Conservation (phyloP, 2,797 vertebrate genomes). For the Heliangelus exortis region DNA sequence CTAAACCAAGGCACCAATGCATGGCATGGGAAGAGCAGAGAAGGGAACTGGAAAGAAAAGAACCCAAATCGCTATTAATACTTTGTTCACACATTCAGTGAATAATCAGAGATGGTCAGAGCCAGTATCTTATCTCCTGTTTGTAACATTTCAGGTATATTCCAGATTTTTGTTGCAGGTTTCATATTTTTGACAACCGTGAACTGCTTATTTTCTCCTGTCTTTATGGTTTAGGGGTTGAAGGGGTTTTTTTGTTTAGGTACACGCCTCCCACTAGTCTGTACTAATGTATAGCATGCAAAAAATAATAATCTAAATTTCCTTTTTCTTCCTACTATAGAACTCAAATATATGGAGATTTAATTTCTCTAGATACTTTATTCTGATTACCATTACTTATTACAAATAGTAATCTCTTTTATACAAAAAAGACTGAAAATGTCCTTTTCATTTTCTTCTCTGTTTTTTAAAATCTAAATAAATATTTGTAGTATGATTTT, state of each 20-base stretch:
- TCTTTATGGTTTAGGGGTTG: neutral
- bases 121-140: neutral
- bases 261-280: neutral
- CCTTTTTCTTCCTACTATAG: neutral
- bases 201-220: neutral
- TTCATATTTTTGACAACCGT: neutral
- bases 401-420: neutral
- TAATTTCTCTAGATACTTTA: neutral
- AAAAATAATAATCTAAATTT: neutral
- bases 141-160: neutral
- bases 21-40: rapidly evolving
- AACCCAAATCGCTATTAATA: neutral
- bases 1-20: neutral
- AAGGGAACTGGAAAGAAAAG: rapidly evolving
- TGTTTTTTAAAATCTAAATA: neutral
- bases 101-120: neutral
- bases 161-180: neutral
- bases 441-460: neutral
- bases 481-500: neutral
- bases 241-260: neutral
- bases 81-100: neutral
- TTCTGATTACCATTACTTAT: neutral
- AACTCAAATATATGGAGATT: neutral
- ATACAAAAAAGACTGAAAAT: neutral
- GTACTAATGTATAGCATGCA: neutral